Evolutionary conservation across 2,888 invertebrate species (phyloP).

Genomic region (Amblyjoppa proteus): DNA sequence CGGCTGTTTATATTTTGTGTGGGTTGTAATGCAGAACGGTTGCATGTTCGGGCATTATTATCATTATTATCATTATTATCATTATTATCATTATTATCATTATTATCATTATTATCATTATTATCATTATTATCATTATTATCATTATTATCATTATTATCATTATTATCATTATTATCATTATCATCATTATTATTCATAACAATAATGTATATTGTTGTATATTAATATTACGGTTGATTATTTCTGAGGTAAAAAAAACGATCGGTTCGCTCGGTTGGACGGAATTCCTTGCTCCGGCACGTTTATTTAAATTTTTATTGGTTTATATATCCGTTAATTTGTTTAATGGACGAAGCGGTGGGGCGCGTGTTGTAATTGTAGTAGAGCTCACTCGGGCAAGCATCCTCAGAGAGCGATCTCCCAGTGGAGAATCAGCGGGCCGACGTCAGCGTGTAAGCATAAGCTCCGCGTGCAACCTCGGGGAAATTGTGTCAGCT

Average conservation of each 20-base stretch:
- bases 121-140: too few relatives aligned
- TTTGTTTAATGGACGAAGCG: not conserved
- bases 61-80: too few relatives aligned
- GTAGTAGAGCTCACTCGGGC: slow-evolving; percentile 37
- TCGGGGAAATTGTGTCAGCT: slow-evolving; percentile 69
- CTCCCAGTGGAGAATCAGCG: slow-evolving; percentile 58
- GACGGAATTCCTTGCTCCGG: not conserved
- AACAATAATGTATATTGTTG: too few relatives aligned
- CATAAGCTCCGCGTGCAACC: slow-evolving; percentile 47
- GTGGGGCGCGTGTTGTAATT: slow-evolving; percentile 46
- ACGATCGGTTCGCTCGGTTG: too few relatives aligned
- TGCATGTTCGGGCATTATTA: too few relatives aligned
- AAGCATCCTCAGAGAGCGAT: slow-evolving; percentile 9
- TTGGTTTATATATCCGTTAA: not conserved
- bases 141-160: too few relatives aligned
- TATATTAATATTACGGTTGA: not conserved
- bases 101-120: too few relatives aligned
- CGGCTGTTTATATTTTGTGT: too few relatives aligned
- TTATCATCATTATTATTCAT: too few relatives aligned
- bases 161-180: too few relatives aligned
- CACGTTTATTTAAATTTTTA: not conserved
- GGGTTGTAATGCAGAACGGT: too few relatives aligned
- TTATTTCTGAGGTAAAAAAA: slow-evolving; percentile 15
- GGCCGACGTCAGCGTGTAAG: slow-evolving; percentile 34
- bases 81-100: too few relatives aligned